A percentile compares a stretch with the other conserved stretches of the same genome.
Evolutionary conservation across 1,140 invertebrate species (phyloP).

Genomic region (Chionoecetes opilio): DNA sequence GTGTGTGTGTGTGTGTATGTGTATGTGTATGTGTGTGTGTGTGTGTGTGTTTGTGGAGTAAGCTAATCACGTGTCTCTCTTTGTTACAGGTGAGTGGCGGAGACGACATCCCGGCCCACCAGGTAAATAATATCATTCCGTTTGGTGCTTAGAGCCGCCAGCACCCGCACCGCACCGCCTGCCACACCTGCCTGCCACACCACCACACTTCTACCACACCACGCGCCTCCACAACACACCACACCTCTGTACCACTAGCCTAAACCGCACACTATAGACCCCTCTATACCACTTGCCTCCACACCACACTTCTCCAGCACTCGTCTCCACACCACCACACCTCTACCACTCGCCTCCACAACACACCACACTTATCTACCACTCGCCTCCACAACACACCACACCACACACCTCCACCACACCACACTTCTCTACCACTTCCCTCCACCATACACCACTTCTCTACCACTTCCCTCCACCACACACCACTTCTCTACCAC

Average conservation of each 20-base stretch:
- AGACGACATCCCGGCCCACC: constrained; percentile 42
- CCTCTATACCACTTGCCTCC: neutral
- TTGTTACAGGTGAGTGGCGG: constrained; percentile 60
- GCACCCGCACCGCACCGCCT: constrained; percentile 60
- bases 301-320: neutral
- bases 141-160: constrained; percentile 39
- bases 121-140: constrained; percentile 55
- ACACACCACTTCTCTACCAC: neutral
- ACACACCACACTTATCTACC: neutral
- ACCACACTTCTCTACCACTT: neutral
- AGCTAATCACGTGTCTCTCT: neutral
- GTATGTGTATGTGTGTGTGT: neutral
- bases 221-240: neutral
- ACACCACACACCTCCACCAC: neutral
- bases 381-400: neutral
- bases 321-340: neutral
- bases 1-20: constrained; percentile 7
- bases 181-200: constrained; percentile 36
- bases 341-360: neutral
- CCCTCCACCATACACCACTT: neutral
- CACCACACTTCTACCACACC: neutral
- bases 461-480: neutral
- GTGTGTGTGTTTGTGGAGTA: neutral
- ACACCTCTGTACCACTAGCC: neutral
- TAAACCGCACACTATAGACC: too few species aligned